Base-by-base conservation (phyloP, 1,140 invertebrate genomes). In the Drosophila murphyi region DNA sequence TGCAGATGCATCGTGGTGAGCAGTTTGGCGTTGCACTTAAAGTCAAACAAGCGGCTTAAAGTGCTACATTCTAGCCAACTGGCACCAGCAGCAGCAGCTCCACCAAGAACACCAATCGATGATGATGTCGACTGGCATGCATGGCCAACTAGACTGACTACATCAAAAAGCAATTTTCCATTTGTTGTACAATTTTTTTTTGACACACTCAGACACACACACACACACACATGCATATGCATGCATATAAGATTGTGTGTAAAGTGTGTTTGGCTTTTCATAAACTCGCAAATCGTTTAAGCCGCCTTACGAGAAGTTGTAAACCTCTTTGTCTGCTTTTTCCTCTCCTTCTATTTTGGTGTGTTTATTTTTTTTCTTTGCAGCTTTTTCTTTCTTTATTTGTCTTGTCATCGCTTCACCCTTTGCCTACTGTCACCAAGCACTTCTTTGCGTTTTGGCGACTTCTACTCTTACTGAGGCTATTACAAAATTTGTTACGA, bases 131-230 rank as follows among this genome's bases (percentile, higher is more conserved):
- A 69, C 64, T 62, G 39, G 76, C 51, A 51, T 50, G 60, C 47
- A 65, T 51, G 71, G 81, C 72, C 76, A 89, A 77, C 55, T 77
- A 76, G 79, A 76, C 72, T 76, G 80, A 85, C 71, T 85, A 89
- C 85, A 89, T 89, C 86, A 89, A 89, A 89, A 89, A 89, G 85
- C 85, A 89, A 89, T 89, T 89, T 89, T 78, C 85, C 85, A 89
- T 85, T 85, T 90, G 85, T 85, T 77, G 80, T 85, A 76, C 85
- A 83, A 77, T 87, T 80, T 82, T 68, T 69, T 48, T 31, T 37
- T 37, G 35, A 62, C 50, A 68, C 59, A 65, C 51, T 34, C 45
- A 57, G 59, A 12, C 45, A 54, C 12, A 34, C 34, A 37, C 41
- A 10, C n/a, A 54, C 12, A 34, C 34, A 37, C 41, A 10, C 20